phyloP scores from a whole-genome alignment of 2,797 vertebrate genomes.

The Echeneis naucrates region DNA sequence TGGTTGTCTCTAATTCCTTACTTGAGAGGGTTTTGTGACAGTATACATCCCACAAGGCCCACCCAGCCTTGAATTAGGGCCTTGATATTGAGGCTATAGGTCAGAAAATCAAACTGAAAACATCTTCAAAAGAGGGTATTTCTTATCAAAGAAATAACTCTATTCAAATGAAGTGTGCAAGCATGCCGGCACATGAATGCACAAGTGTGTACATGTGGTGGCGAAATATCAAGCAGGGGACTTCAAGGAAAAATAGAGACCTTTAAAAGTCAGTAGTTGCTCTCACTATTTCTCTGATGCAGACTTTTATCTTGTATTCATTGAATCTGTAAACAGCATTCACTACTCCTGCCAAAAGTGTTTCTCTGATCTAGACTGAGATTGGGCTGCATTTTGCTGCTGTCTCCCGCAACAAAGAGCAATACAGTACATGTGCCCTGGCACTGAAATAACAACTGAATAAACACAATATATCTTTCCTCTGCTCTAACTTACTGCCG shows the following conservation, averaged over 20 bases:
- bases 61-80: constrained; percentile 57
- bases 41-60: constrained; percentile 44
- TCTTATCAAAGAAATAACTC: constrained; percentile 79
- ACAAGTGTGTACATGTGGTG: constrained; percentile 21
- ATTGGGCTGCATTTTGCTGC: constrained; percentile 69
- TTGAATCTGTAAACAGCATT: constrained; percentile 83
- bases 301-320: constrained; percentile 84
- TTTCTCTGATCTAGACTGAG: constrained; percentile 78
- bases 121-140: constrained; percentile 76
- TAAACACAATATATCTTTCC: constrained; percentile 59
- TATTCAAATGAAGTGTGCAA: constrained; percentile 54
- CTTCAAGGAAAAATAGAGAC: constrained; percentile 83
- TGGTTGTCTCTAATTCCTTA: constrained; percentile 41
- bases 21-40: constrained; percentile 41
- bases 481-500: constrained; percentile 42
- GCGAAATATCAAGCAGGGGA: constrained; percentile 75
- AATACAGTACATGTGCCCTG: constrained; percentile 64
- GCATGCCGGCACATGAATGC: neutral
- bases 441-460: constrained; percentile 61
- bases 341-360: constrained; percentile 79
- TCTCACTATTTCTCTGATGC: constrained; percentile 75
- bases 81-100: constrained; percentile 67
- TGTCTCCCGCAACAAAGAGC: constrained; percentile 76
- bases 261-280: constrained; percentile 84
- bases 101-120: constrained; percentile 74